Evolutionary conservation across 2,113 vertebrate species (phyloP).

Genomic region (Channa maculata): DNA sequence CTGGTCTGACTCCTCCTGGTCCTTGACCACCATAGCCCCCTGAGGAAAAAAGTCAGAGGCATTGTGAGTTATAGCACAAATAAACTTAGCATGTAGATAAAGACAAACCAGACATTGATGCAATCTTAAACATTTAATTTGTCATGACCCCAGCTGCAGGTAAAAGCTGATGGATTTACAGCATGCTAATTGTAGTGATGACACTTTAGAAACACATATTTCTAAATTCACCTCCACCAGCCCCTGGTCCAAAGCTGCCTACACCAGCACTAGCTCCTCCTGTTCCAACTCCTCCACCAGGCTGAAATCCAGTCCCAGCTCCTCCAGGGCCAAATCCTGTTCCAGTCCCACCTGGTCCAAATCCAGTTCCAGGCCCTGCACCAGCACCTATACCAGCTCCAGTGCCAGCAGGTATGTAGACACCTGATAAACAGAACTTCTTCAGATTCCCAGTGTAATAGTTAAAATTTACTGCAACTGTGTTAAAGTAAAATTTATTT

Average conservation of each 20-base stretch:
- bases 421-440: conserved; percentile 66
- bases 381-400: conserved; percentile 38
- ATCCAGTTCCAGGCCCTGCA: conserved; percentile 58
- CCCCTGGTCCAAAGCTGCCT: conserved; percentile 65
- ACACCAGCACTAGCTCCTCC: conserved; percentile 61
- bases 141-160: conserved; percentile 9
- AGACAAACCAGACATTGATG: not conserved
- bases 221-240: conserved; percentile 44
- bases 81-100: not conserved
- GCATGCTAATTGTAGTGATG: too few species aligned
- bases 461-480: not conserved
- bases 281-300: conserved; percentile 53
- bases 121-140: conserved; percentile 3
- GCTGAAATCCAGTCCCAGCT: conserved; percentile 62
- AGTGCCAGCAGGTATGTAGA: conserved; percentile 78
- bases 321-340: conserved; percentile 65
- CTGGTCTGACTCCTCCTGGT: conserved; percentile 28
- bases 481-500: not conserved
- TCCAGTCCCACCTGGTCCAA: conserved; percentile 55
- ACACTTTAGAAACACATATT: too few species aligned
- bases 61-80: too few species aligned
- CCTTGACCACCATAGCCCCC: conserved; percentile 60
- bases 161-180: too few species aligned
- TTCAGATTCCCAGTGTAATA: not conserved
- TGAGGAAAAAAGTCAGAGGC: conserved; percentile 9